Evolutionary conservation across 2,113 vertebrate species (phyloP).

Genomic region (Haplochromis vanheusdeni): DNA sequence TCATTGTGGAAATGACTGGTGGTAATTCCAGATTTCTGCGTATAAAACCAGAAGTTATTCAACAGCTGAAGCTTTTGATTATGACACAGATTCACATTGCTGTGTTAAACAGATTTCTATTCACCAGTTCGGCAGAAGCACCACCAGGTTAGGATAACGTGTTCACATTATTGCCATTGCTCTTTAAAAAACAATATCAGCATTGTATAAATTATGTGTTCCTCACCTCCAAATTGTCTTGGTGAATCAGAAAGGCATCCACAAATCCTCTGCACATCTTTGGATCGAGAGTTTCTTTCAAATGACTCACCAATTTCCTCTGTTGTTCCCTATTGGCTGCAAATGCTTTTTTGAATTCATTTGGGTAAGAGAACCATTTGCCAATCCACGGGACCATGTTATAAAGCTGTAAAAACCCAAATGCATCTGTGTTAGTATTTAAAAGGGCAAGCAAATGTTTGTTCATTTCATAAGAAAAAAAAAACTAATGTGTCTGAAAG

Average conservation of each 20-base stretch:
- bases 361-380: not conserved
- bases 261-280: slow-evolving; percentile 25
- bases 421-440: not conserved
- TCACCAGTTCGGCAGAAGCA: not conserved
- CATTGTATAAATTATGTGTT: not conserved
- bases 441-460: not conserved
- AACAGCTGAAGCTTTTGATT: not conserved
- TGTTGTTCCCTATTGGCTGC: not conserved
- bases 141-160: not conserved
- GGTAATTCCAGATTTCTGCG: not conserved
- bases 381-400: slow-evolving; percentile 11
- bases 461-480: not conserved
- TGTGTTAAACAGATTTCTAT: not conserved
- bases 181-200: not conserved
- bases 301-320: not conserved
- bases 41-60: not conserved
- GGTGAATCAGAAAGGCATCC: slow-evolving; percentile 14
- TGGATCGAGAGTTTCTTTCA: slow-evolving; percentile 19
- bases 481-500: not conserved
- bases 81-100: not conserved
- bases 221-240: slow-evolving; percentile 1
- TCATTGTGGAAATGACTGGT: slow-evolving; percentile 5
- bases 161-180: not conserved
- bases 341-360: fast-evolving
- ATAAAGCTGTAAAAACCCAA: not conserved